Conservation (phyloP, 2,113 vertebrate genomes). For the Plestiodon gilberti region DNA sequence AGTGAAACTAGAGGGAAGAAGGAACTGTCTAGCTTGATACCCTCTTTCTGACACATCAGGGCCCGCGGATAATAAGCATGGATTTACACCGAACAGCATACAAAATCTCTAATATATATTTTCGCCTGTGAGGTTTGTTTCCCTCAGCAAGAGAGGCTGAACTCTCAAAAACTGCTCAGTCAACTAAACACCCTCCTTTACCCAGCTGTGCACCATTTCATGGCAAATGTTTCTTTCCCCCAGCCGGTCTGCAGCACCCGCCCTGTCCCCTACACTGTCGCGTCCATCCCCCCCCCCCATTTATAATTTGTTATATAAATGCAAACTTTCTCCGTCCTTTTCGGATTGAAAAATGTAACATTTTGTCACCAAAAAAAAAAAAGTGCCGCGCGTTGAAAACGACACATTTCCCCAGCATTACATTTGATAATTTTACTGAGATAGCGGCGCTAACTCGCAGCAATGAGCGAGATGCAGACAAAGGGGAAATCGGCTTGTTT, state of each 20-base stretch:
- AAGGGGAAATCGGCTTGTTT: conserved; percentile 72
- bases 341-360: conserved; percentile 70
- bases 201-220: conserved; percentile 63
- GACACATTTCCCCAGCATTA: conserved; percentile 75
- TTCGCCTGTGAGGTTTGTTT: conserved; percentile 53
- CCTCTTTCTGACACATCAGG: conserved; percentile 6
- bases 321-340: conserved; percentile 71
- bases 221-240: conserved; percentile 44
- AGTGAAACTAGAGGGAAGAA: not conserved
- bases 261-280: not conserved
- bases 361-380: conserved; percentile 69
- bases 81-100: conserved; percentile 23
- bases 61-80: conserved; percentile 9
- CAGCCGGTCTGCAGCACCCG: too few relatives aligned
- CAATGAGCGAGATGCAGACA: conserved; percentile 69
- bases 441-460: conserved; percentile 70
- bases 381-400: conserved; percentile 68
- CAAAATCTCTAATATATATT: conserved; percentile 59
- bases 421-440: conserved; percentile 79
- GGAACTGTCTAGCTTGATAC: not conserved
- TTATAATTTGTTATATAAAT: conserved; percentile 87
- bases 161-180: conserved; percentile 36
- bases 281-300: not conserved
- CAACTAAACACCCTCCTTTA: not conserved
- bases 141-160: conserved; percentile 47